Percentiles rank a stretch among this genome's conserved stretches.
These are phyloP conservation scores for Deroplatys truncata DNA, from an alignment of 2,888 invertebrate species.

Conservation along the genomic window DNA sequence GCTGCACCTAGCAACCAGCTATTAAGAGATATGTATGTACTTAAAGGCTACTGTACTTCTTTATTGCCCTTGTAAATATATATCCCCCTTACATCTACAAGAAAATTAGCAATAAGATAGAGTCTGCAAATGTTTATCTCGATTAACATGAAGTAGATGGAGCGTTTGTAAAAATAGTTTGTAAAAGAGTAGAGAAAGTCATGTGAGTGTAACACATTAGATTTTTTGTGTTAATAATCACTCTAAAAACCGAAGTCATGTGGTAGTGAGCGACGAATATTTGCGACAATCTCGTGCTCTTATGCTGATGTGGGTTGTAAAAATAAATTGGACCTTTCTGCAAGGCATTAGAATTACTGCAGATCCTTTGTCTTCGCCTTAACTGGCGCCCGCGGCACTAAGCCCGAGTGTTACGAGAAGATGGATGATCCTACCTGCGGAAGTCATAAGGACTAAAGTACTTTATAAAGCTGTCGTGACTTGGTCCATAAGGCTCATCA, in stretches of 20 bases:
- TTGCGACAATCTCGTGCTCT: neutral
- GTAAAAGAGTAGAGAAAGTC: too few relatives aligned
- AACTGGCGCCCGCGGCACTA: neutral
- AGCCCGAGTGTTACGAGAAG: neutral
- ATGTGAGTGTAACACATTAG: too few relatives aligned
- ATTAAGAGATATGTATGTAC: too few relatives aligned
- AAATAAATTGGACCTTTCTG: neutral
- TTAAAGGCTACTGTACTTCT: too few relatives aligned
- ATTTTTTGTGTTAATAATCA: neutral
- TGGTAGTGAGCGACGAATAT: neutral
- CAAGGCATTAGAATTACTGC: neutral
- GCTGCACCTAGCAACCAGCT: too few relatives aligned
- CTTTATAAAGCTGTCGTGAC: neutral
- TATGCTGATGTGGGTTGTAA: neutral
- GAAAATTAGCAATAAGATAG: too few relatives aligned
- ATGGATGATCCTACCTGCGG: neutral
- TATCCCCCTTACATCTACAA: too few relatives aligned
- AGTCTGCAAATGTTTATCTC: too few relatives aligned
- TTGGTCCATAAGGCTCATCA: neutral
- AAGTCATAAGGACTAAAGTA: neutral
- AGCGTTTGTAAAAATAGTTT: too few relatives aligned
- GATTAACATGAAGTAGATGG: too few relatives aligned
- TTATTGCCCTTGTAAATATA: too few relatives aligned
- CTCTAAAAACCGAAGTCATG: neutral
- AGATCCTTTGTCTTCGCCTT: neutral